Base-by-base conservation (phyloP, 2,113 vertebrate genomes). In the Pagrus major region DNA sequence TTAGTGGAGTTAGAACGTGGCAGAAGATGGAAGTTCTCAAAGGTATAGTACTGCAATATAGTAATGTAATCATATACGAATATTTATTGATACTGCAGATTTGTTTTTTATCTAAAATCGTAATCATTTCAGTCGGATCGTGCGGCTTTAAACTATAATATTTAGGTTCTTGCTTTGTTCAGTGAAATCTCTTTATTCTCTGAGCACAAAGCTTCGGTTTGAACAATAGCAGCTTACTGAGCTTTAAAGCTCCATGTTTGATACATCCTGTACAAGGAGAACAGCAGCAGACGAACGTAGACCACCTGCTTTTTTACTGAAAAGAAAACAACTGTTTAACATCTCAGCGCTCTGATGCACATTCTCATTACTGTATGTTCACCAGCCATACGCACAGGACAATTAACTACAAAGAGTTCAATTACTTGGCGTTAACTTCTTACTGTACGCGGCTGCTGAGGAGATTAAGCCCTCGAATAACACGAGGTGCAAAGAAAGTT, bases 401-500 rank as follows among this genome's bases (percentile, higher is more conserved):
- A 41, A 16, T 52, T 47, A 55, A 16, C 64, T 47, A 35, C 3
- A 15, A 37, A 21, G 12, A 25, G 55, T 78, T 46, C 8, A 66
- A 33, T 64, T 21, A 71, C 71, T 65, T 39, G 29, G 75, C 60
- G 37, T 49, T 33, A 66, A 55, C 73, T 18, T 76, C 31, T 23
- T 10, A 54, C 65, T 79, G 35, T 76, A 68, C 29, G 16, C 49
- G 37, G 65, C 37, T 44, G n/a, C 72, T 16, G 39, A 56, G n/a
- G 74, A 65, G 85, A 89, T 85, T 84, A 83, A 76, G n/a, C 21
- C 70, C 44, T 79, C 71, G 54, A 86, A 71, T 46, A 86, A 67
- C 75, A 70, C 29, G 29, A 86, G 83, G 90, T 89, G 86, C 83
- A 92, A 84, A 86, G 70, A 83, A 81, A 91, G 91, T 92, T 93